These are phyloP conservation scores for Heterodera carotae DNA, from an alignment of 1,140 invertebrate genomes.

Conservation along the genomic window DNA sequence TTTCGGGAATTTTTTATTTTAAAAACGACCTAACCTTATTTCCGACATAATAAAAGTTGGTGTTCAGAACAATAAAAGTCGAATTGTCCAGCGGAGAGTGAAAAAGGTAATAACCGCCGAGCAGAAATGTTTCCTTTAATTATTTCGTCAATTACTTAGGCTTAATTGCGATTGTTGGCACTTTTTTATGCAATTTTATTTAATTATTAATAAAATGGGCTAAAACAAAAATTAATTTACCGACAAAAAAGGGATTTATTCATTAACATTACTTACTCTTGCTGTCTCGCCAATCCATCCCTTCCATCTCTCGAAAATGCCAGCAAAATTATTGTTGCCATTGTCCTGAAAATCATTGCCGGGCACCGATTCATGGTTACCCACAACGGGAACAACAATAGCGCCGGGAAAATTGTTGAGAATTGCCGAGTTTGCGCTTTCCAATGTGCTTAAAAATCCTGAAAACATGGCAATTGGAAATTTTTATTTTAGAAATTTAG, in stretches of 20 bases:
- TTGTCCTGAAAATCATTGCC: conserved; percentile 53
- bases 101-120: conserved; percentile 56
- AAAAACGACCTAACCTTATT: conserved; percentile 33
- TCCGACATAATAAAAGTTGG: conserved; percentile 59
- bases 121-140: conserved; percentile 57
- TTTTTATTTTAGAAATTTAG: no score
- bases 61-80: conserved; percentile 56
- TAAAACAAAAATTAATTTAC: conserved; percentile 4
- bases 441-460: conserved; percentile 55
- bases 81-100: conserved; percentile 28
- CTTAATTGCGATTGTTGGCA: no score
- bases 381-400: conserved; percentile 54
- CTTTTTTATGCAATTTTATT: no score
- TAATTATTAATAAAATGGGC: conserved; percentile 22
- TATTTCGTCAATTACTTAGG: no score
- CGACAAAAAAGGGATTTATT: no score
- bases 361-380: conserved; percentile 60
- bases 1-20: neutral
- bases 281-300: conserved; percentile 46
- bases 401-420: conserved; percentile 37
- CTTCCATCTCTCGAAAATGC: conserved; percentile 55
- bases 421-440: conserved; percentile 37
- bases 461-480: no score
- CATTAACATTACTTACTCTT: conserved; percentile 31
- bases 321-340: conserved; percentile 10